Base-by-base conservation (phyloP, 2,888 invertebrate species). In the Neuroscelio doddi region DNA sequence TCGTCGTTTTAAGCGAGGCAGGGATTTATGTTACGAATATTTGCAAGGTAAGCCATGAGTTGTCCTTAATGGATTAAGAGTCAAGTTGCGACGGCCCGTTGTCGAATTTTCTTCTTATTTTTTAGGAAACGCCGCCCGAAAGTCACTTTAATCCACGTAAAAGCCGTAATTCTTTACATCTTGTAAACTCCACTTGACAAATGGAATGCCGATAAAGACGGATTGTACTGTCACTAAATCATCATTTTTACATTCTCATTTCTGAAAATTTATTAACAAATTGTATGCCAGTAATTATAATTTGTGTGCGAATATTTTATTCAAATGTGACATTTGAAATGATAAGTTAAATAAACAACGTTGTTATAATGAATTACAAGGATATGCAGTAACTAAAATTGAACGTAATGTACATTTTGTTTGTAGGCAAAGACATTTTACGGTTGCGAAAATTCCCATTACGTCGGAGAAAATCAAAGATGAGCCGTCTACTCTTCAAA, bases 391-490 rank as follows among this genome's bases (percentile, higher is more conserved):
- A n/a, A n/a, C n/a, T n/a, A n/a, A n/a, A n/a, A n/a, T n/a, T n/a
- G n/a, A n/a, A n/a, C n/a, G n/a, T n/a, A n/a, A n/a, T n/a, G n/a
- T n/a, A n/a, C n/a, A n/a, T n/a, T n/a, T n/a, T n/a, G n/a, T n/a
- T n/a, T n/a, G n/a, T n/a, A n/a, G n/a, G n/a, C n/a, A n/a, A n/a
- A n/a, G n/a, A n/a, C 3, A 9, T 3, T 3, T 9, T 49, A 45
- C 32, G 53, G 49, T 57, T 38, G 38, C 67, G 66, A 61, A 69
- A 77, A 76, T 77, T 77, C 71, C 74, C 75, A 75, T 78, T 73
- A 76, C 68, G 72, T 68, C 49, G 47, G 67, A 68, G 74, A 75
- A 76, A 78, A 80, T 80, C 77, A 79, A 78, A 79, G 77, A 76
- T 75, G 73, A 75, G 78, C 75, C 74, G 74, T 70, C 69, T 67